Evolutionary conservation across 2,113 vertebrate genomes (phyloP).

Genomic region (Amazona vittata): DNA sequence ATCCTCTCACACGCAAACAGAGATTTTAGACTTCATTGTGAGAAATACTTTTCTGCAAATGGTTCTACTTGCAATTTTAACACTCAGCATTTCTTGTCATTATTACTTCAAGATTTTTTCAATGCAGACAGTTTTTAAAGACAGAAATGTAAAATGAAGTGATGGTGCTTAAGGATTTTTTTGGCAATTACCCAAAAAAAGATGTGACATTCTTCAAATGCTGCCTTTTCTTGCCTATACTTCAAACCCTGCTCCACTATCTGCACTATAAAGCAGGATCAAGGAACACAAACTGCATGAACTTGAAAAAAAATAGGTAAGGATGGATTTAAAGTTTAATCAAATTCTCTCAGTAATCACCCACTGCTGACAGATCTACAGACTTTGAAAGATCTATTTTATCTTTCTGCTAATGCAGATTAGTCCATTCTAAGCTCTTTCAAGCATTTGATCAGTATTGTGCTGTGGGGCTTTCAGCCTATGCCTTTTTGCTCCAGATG

Average conservation of each 20-base stretch:
- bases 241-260: neutral
- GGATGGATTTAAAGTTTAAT: conserved; percentile 29
- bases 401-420: conserved; percentile 11
- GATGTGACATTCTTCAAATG: neutral
- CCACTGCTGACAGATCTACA: neutral
- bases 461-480: neutral
- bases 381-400: neutral
- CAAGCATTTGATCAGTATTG: neutral
- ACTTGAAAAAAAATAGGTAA: neutral
- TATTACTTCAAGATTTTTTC: neutral
- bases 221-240: neutral
- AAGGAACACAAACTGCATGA: neutral
- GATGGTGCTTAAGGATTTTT: neutral
- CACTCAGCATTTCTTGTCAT: neutral
- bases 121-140: neutral
- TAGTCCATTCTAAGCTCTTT: neutral
- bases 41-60: neutral
- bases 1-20: neutral
- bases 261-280: neutral
- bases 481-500: neutral
- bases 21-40: neutral
- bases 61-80: neutral
- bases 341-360: neutral
- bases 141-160: neutral
- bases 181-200: neutral